A percentile compares a stretch with the other conserved stretches of the same genome.
Evolutionary conservation across 2,113 vertebrate genomes (phyloP).

Genomic region (Spermophilus dauricus): DNA sequence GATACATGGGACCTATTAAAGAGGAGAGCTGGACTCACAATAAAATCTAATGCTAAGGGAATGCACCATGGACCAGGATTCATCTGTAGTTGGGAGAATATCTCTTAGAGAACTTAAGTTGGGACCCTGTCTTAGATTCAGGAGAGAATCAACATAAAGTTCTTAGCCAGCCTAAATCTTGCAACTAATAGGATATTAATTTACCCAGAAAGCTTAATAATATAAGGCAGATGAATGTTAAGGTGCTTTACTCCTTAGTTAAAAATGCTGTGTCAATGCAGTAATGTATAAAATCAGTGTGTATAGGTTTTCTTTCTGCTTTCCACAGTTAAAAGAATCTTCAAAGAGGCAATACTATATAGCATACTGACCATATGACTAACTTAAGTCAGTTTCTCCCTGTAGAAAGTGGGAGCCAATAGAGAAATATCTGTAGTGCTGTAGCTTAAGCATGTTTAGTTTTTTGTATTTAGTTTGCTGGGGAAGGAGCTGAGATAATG

Average conservation of each 20-base stretch:
- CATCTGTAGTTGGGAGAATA: conserved; percentile 39
- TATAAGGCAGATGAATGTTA: conserved; percentile 62
- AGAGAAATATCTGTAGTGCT: conserved; percentile 74
- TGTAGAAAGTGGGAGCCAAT: conserved; percentile 68
- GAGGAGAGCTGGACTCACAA: conserved; percentile 73
- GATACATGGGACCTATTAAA: conserved; percentile 62
- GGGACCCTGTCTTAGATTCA: background rate
- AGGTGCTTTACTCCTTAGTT: conserved; percentile 63
- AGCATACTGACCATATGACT: background rate
- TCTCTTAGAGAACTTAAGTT: background rate
- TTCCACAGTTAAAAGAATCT: conserved; percentile 76
- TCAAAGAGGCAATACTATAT: conserved; percentile 80
- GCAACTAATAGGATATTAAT: background rate
- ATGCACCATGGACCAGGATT: conserved; percentile 69
- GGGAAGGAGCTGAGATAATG: conserved; percentile 61
- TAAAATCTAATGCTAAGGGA: conserved; percentile 67
- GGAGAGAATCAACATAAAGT: background rate
- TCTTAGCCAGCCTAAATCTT: conserved; percentile 4
- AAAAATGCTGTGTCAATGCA: conserved; percentile 70
- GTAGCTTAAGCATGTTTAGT: conserved; percentile 85
- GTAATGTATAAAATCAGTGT: conserved; percentile 81
- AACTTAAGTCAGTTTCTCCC: conserved; percentile 73
- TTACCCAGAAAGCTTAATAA: conserved; percentile 15
- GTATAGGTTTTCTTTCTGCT: conserved; percentile 80
- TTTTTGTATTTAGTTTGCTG: conserved; percentile 76